phyloP scores from a whole-genome alignment of 2,113 vertebrate genomes.

The Chiloscyllium plagiosum region DNA sequence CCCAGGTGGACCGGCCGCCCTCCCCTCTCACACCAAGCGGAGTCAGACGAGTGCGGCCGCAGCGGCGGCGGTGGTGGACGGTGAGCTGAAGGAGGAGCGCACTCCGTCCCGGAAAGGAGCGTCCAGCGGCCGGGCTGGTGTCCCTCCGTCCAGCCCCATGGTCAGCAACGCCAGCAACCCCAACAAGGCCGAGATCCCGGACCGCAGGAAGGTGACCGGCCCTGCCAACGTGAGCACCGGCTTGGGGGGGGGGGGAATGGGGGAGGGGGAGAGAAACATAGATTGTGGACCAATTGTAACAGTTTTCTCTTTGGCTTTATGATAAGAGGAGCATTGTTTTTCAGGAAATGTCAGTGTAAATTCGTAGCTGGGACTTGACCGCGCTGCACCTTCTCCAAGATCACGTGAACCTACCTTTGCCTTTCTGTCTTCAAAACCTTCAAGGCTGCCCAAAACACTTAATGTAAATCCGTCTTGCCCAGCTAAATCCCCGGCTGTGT shows the following conservation, averaged over 20 bases:
- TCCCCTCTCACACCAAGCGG: constrained; percentile 68
- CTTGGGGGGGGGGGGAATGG: background rate
- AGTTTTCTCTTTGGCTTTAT: background rate
- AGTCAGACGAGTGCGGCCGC: constrained; percentile 69
- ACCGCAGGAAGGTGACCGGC: constrained; percentile 72
- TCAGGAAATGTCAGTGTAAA: background rate
- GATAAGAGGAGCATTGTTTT: background rate
- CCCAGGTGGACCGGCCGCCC: constrained; percentile 70
- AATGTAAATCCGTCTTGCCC: constrained; percentile 80
- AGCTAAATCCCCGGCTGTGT: constrained; percentile 79
- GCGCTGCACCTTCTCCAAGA: background rate
- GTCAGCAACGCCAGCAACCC: constrained; percentile 88
- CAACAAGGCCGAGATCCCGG: constrained; percentile 85
- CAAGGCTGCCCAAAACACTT: constrained; percentile 66
- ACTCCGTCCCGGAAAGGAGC: constrained; percentile 64
- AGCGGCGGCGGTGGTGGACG: constrained; percentile 47
- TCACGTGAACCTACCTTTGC: constrained; percentile 54
- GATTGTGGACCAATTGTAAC: background rate
- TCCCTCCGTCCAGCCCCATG: constrained; percentile 81
- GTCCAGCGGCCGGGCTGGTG: constrained; percentile 52
- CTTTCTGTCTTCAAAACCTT: constrained; percentile 64
- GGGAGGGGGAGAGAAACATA: background rate
- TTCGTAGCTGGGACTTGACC: background rate
- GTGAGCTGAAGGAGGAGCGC: constrained; percentile 72
- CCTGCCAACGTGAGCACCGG: constrained; percentile 63